Evolutionary conservation across 37 sponge, comb jelly and placozoan species (phyloP).

Genomic region (Tethya wilhelma): DNA sequence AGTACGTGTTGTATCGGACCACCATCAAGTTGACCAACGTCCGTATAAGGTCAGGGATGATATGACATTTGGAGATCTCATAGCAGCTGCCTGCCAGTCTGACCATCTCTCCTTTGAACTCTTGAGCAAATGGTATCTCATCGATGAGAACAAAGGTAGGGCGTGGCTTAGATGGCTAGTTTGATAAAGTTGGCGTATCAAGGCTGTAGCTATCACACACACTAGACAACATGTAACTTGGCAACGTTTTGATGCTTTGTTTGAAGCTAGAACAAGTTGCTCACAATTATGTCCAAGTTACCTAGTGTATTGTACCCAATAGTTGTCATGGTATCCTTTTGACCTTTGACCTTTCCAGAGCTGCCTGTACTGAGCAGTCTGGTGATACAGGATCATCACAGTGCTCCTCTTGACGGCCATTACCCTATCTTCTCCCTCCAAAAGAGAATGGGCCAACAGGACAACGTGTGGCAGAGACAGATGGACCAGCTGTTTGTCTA

Average conservation of each 20-base stretch:
- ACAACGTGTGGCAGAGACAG: slow-evolving; percentile 34
- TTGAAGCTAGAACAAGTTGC: background rate
- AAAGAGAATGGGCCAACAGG: background rate
- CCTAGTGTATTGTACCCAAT: no score
- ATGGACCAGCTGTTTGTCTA: slow-evolving; percentile 47
- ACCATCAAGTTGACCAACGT: background rate
- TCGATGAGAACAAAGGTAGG: slow-evolving; percentile 34
- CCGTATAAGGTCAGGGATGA: slow-evolving; percentile 10
- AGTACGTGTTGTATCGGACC: slow-evolving; percentile 5
- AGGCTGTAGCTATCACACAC: no score
- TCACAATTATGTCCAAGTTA: background rate
- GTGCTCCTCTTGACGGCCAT: slow-evolving; percentile 21
- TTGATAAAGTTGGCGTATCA: no score
- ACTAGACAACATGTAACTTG: background rate
- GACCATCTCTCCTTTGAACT: slow-evolving; percentile 16
- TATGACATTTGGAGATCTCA: slow-evolving; percentile 52
- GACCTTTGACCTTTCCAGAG: slow-evolving; percentile 21
- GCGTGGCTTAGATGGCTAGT: no score
- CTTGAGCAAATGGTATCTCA: slow-evolving; percentile 32
- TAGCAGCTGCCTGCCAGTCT: slow-evolving; percentile 14
- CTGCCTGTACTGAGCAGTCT: slow-evolving; percentile 57
- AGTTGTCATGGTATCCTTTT: background rate
- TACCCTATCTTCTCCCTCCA: slow-evolving; percentile 28
- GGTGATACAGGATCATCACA: slow-evolving; percentile 67
- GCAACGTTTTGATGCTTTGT: background rate